These are phyloP conservation scores for Metopia argyrocephala DNA, from an alignment of 2,888 invertebrate species.

Conservation along the genomic window DNA sequence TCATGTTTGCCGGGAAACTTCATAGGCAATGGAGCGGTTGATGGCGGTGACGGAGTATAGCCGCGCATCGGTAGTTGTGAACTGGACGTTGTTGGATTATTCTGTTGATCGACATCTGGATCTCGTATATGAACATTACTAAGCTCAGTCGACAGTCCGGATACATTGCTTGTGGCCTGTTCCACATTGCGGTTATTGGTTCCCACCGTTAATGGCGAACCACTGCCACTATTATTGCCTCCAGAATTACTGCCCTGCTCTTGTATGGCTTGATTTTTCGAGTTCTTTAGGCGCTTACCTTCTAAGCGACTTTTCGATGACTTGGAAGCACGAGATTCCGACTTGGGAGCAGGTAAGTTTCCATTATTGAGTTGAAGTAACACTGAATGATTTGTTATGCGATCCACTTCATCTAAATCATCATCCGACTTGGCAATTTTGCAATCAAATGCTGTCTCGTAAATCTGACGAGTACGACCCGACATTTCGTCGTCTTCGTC, in stretches of 20 bases:
- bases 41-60: conserved; percentile 90
- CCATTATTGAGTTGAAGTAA: conserved; percentile 81
- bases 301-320: conserved; percentile 72
- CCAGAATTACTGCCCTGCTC: conserved; percentile 69
- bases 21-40: conserved; percentile 89
- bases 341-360: conserved; percentile 73
- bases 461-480: conserved; percentile 85
- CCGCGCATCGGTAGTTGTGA: conserved; percentile 84
- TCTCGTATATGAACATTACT: conserved; percentile 82
- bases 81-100: conserved; percentile 79
- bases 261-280: conserved; percentile 77
- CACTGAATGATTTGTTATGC: conserved; percentile 89
- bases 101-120: conserved; percentile 74
- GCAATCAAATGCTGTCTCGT: conserved; percentile 94
- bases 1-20: conserved; percentile 87
- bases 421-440: conserved; percentile 89
- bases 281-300: conserved; percentile 76
- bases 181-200: conserved; percentile 63
- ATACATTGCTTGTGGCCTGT: conserved; percentile 62
- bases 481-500: conserved; percentile 80
- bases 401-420: conserved; percentile 88
- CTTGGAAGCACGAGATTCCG: conserved; percentile 75
- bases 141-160: conserved; percentile 78
- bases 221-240: conserved; percentile 66
- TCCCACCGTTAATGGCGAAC: conserved; percentile 56